Evolutionary conservation across 2,888 invertebrate genomes (phyloP).

Genomic region (Drosophila acutilabella): DNA sequence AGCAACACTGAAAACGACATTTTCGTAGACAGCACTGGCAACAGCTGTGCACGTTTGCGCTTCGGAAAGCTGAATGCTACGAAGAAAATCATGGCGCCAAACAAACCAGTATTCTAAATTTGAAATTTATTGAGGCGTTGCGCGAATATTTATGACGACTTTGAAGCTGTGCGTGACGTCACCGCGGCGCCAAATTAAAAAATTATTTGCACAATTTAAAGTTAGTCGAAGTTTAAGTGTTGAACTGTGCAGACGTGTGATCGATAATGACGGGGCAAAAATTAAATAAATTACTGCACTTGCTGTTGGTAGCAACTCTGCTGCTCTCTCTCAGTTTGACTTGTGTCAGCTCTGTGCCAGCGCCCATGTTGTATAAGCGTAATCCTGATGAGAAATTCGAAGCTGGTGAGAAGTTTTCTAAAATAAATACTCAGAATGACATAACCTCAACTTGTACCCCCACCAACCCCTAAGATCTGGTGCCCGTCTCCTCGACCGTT

Average conservation of each 20-base stretch:
- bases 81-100: conserved; percentile 15
- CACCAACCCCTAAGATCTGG: conserved; percentile 86
- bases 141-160: not conserved
- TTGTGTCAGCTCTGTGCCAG: conserved; percentile 72
- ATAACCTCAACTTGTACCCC: not conserved
- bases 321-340: conserved; percentile 53
- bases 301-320: conserved; percentile 43
- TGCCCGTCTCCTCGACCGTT: conserved; percentile 89
- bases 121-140: not conserved
- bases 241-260: conserved; percentile 30
- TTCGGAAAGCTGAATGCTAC: conserved; percentile 20
- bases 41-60: not conserved
- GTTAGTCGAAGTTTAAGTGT: conserved; percentile 41
- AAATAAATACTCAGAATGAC: too few species aligned
- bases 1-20: conserved; percentile 10
- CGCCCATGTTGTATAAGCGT: conserved; percentile 86
- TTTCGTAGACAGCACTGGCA: not conserved
- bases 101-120: conserved; percentile 33
- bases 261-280: conserved; percentile 25
- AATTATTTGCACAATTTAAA: conserved; percentile 9
- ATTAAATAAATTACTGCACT: conserved; percentile 7
- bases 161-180: conserved; percentile 2
- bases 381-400: conserved; percentile 86
- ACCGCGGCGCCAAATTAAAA: conserved; percentile 18
- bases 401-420: conserved; percentile 83